phyloP scores from a whole-genome alignment of 2,888 invertebrate species.

The Nephrotoma appendiculata region DNA sequence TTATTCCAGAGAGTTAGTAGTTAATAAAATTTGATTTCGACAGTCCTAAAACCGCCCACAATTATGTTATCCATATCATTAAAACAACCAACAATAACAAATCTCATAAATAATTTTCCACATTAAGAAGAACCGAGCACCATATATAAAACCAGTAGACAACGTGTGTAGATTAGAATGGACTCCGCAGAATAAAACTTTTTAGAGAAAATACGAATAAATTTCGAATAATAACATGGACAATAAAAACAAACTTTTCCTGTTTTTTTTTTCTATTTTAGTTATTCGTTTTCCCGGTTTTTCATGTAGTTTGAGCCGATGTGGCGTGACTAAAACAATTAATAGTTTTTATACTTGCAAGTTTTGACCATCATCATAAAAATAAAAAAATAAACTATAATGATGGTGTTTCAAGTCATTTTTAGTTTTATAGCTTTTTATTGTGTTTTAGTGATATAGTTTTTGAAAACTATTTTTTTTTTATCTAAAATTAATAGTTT shows the following conservation, averaged over 20 bases:
- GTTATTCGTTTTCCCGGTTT: background rate
- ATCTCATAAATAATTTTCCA: background rate
- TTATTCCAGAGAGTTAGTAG: background rate
- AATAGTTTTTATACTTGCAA: background rate
- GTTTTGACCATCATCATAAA: background rate
- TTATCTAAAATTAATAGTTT: background rate
- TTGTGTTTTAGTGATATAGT: background rate
- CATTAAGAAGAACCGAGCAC: background rate
- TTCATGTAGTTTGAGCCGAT: background rate
- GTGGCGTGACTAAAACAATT: background rate
- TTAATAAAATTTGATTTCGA: background rate
- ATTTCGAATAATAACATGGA: background rate
- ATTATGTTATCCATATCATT: background rate
- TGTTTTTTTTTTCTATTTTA: background rate
- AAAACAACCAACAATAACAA: background rate
- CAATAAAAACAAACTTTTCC: background rate
- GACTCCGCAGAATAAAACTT: background rate
- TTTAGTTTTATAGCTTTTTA: background rate
- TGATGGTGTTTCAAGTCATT: background rate
- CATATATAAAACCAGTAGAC: background rate
- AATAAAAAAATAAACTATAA: background rate
- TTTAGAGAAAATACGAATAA: background rate
- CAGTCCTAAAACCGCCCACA: background rate
- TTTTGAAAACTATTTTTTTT: background rate
- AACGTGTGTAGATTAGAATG: background rate